Evolutionary conservation across 2,113 vertebrate species (phyloP).

Genomic region (Mesoclemmys tuberculata): DNA sequence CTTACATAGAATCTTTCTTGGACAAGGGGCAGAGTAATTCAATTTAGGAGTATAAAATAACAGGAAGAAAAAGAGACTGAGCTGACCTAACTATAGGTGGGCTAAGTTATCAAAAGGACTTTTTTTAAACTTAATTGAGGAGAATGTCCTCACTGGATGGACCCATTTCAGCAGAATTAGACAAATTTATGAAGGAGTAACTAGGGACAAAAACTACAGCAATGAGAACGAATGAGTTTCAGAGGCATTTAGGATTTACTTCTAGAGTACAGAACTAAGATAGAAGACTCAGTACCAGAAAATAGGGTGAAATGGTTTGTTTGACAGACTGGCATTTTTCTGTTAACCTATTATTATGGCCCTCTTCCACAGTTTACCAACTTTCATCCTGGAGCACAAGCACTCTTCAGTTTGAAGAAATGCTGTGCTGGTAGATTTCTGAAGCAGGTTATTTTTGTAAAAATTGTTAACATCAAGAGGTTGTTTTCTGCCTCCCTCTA

Average conservation of each 20-base stretch:
- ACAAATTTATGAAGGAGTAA: conserved; percentile 19
- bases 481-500: not conserved
- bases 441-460: not conserved
- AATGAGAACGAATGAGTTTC: conserved; percentile 3
- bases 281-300: not conserved
- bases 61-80: conserved; percentile 18
- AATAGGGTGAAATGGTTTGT: conserved; percentile 2
- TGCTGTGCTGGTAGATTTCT: not conserved
- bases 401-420: conserved; percentile 18
- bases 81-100: conserved; percentile 27
- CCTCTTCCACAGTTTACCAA: not conserved
- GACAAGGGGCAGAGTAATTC: conserved; percentile 2
- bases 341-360: not conserved
- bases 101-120: not conserved
- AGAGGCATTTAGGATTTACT: not conserved
- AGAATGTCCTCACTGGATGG: not conserved
- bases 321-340: conserved; percentile 41
- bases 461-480: not conserved
- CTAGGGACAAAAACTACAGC: not conserved
- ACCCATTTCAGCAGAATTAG: not conserved
- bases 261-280: not conserved
- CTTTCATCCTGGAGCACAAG: conserved; percentile 16
- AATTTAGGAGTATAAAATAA: not conserved
- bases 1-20: not conserved
- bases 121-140: conserved; percentile 1